Evolutionary conservation across 1,140 invertebrate species (phyloP).

Genomic region (Daktulosphaira vitifoliae): DNA sequence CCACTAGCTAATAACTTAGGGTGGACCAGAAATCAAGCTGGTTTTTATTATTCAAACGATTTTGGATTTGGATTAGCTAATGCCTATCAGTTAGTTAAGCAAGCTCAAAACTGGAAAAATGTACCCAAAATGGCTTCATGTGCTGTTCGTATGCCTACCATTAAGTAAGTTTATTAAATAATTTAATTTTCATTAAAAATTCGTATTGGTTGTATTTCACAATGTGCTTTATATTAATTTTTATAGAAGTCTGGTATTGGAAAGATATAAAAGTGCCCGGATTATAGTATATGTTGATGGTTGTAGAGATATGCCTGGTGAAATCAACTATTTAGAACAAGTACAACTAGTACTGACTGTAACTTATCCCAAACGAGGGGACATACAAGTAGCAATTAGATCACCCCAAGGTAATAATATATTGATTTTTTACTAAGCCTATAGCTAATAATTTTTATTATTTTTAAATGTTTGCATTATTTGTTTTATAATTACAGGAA

Average conservation of each 20-base stretch:
- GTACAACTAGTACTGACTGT: conserved; percentile 63
- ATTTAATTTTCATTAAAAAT: too few relatives aligned
- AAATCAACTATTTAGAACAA: conserved; percentile 71
- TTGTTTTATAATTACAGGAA: conserved; percentile 48
- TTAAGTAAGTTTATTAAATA: conserved; percentile 15
- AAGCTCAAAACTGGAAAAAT: conserved; percentile 65
- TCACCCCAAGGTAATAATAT: conserved; percentile 56
- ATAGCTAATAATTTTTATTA: neutral
- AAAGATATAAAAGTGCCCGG: neutral
- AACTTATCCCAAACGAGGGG: conserved; percentile 60
- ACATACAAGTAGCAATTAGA: conserved; percentile 57
- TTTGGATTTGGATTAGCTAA: conserved; percentile 91
- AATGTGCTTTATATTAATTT: too few relatives aligned
- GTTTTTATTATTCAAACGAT: conserved; percentile 62
- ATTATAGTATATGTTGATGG: conserved; percentile 41
- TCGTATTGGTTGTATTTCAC: too few relatives aligned
- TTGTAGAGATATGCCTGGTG: conserved; percentile 42
- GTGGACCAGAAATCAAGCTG: conserved; percentile 60
- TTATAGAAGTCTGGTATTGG: neutral
- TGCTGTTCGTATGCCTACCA: conserved; percentile 38
- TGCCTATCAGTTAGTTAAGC: conserved; percentile 62
- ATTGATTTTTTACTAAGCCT: neutral
- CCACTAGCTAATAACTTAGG: conserved; percentile 58
- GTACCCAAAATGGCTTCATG: conserved; percentile 65
- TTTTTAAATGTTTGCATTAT: neutral